Conservation (phyloP, 2,888 invertebrate genomes). For the Dasypolia templi region DNA sequence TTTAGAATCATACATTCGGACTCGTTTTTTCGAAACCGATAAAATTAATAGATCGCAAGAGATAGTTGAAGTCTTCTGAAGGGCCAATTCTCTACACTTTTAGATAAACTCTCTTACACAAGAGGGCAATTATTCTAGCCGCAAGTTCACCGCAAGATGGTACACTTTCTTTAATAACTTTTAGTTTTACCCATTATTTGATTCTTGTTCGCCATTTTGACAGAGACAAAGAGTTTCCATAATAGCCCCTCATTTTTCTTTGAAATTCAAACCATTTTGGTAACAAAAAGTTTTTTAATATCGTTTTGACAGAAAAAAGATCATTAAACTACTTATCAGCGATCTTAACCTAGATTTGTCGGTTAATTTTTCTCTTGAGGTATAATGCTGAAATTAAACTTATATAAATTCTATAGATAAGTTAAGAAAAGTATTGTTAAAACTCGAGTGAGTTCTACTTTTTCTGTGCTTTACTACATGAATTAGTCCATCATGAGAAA, state of each 20-base stretch:
- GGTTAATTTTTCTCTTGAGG: constrained; percentile 35
- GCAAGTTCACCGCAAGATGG: constrained; percentile 50
- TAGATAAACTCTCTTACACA: constrained; percentile 32
- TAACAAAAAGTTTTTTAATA: constrained; percentile 59
- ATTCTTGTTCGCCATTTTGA: constrained; percentile 53
- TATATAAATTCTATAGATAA: constrained; percentile 39
- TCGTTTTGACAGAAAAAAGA: constrained; percentile 45
- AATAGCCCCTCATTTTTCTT: constrained; percentile 36
- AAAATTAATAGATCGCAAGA: constrained; percentile 35
- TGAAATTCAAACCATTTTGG: constrained; percentile 47
- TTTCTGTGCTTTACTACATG: no score
- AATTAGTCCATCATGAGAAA: no score
- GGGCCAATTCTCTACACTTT: constrained; percentile 36
- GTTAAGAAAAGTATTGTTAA: constrained; percentile 2
- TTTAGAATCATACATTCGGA: background rate
- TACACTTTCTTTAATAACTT: constrained; percentile 62
- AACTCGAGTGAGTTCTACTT: no score
- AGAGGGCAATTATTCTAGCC: constrained; percentile 54
- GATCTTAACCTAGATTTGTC: constrained; percentile 52
- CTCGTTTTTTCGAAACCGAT: background rate
- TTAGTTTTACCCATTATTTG: constrained; percentile 60
- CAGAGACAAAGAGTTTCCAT: constrained; percentile 40
- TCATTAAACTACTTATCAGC: constrained; percentile 53
- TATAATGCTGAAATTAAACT: constrained; percentile 18
- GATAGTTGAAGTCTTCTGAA: constrained; percentile 26